Evolutionary conservation across 2,888 invertebrate species (phyloP), one percentile per base, ranked within the genome.

Genomic region (Phasia obesa): DNA sequence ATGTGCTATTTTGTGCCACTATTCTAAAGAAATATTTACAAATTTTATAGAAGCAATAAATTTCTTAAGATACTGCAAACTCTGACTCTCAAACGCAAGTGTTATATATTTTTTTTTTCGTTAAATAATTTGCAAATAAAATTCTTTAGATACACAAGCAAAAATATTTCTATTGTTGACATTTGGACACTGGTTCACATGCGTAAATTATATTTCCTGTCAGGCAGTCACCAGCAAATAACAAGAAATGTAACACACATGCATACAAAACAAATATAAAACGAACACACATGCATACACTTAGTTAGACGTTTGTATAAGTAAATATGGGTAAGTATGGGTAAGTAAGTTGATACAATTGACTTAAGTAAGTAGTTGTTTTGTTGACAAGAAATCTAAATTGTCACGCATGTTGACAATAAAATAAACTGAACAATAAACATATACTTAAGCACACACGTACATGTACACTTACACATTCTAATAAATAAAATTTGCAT

Each of bases 401-500:
- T 84, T 85, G 85, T 84, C 85, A 85, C 85, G 85, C 83, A 85
- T 78, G 79, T 73, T 75, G 75, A 71, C 62, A 82, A 83, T 85
- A 71, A 76, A 80, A 79, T 77, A 77, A 77, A 84, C 76, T 81
- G 69, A 83, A 78, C 80, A 80, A 83, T 80, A 82, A 84, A 75
- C n/a, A 31, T 19, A 59, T 27, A 60, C 42, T 64, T n/a, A 11
- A 13, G 67, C 57, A 17, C 15, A 15, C 15, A 35, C 31, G 27
- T 0, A 44, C 44, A 42, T 15, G n/a, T 13, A 42, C 13, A 17
- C 19, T 15, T 17, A 15, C 17, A 13, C 19, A 62, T 55, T 55
- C n/a, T 65, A 60, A 80, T 84, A 85, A 87, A 88, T 86, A 87
- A 87, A 87, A 88, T 90, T 88, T 90, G 87, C 88, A 88, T 90